Conservation (phyloP, 2,888 invertebrate genomes). For the Brachyptera putata region DNA sequence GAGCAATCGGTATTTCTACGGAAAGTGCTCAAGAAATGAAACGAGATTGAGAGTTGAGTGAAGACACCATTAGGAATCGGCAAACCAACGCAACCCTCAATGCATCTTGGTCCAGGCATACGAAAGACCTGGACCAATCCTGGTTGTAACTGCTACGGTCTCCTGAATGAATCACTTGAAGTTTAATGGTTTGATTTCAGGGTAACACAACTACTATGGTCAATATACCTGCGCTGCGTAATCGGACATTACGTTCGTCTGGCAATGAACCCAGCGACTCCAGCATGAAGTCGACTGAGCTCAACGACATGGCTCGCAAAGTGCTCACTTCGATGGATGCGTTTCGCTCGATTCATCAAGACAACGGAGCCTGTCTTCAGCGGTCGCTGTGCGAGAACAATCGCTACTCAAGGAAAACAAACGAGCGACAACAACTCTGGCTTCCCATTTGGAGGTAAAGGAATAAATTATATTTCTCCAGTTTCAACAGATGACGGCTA, state of each 20-base stretch:
- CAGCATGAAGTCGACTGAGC: constrained; percentile 43
- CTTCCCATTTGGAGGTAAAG: constrained; percentile 72
- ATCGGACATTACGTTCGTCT: neutral
- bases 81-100: too few species aligned
- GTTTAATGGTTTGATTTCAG: too few species aligned
- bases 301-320: constrained; percentile 54
- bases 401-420: constrained; percentile 53
- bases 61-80: too few species aligned
- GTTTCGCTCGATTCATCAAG: constrained; percentile 49
- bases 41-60: too few species aligned
- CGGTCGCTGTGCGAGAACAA: constrained; percentile 64
- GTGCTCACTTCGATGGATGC: constrained; percentile 55
- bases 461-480: too few species aligned
- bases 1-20: too few species aligned
- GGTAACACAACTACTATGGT: constrained; percentile 2
- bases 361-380: constrained; percentile 57
- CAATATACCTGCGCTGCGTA: constrained; percentile 17
- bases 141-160: too few species aligned
- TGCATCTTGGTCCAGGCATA: too few species aligned
- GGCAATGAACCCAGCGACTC: constrained; percentile 33
- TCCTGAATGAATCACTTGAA: too few species aligned
- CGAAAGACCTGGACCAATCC: too few species aligned
- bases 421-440: constrained; percentile 60
- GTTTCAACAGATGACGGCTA: too few species aligned
- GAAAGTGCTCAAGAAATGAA: too few species aligned